Percentiles rank a stretch among this genome's conserved stretches.
Conservation (phyloP, 64 coral and sea anemone genomes). For the Catalaphyllia jardinei region DNA sequence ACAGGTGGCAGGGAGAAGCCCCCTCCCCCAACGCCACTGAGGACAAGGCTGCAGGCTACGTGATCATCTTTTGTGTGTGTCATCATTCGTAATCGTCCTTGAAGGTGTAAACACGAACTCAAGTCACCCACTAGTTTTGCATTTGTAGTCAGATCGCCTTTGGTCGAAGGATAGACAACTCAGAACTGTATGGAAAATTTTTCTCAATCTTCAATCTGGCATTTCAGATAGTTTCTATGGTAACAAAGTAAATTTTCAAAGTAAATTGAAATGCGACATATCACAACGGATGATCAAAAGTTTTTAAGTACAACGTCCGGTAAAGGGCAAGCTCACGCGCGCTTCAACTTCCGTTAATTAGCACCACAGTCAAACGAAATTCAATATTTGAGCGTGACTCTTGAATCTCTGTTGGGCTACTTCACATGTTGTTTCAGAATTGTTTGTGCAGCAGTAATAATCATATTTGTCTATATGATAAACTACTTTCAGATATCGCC, state of each 20-base stretch:
- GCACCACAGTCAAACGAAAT: background rate
- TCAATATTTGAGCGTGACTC: constrained; percentile 10
- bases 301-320: background rate
- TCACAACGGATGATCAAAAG: background rate
- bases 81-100: too few relatives aligned
- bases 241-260: background rate
- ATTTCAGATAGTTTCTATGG: background rate
- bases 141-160: too few relatives aligned
- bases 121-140: too few relatives aligned
- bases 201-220: too few relatives aligned
- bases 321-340: background rate
- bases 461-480: constrained; percentile 1
- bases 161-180: too few relatives aligned
- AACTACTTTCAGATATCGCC: background rate
- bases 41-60: too few relatives aligned
- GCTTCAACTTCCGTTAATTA: constrained; percentile 5
- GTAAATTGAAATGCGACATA: background rate
- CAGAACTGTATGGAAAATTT: too few relatives aligned
- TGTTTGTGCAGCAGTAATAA: constrained; percentile 5
- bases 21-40: too few relatives aligned
- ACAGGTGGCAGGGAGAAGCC: too few relatives aligned
- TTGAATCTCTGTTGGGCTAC: background rate
- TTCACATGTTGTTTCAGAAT: background rate
- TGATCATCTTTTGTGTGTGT: too few relatives aligned
- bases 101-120: too few relatives aligned